Evolutionary conservation across 2,113 vertebrate species (phyloP), one percentile per base, ranked within the genome.

Genomic region (Terrapene triunguis): DNA sequence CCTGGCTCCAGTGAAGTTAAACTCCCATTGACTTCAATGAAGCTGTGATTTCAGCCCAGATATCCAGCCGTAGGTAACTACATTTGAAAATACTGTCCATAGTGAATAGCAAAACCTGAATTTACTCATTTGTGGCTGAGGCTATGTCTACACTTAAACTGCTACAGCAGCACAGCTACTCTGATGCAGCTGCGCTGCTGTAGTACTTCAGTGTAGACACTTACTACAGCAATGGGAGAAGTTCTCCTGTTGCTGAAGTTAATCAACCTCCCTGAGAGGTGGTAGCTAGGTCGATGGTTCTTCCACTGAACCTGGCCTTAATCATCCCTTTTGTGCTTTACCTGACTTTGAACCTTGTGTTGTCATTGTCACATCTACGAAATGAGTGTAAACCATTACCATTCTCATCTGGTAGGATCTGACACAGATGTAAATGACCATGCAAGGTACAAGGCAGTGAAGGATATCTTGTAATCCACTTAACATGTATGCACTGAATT

Each of bases 1-100:
- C 27, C 62, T 76, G 35, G 62, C 22, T 51, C 72, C 0, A 2
- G 3, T 3, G 25, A 10, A 47, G 17, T 13, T 29, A 17, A 87
- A 92, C 1, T 3, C 19, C 4, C 5, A 5, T 1, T 1, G 7
- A 10, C 29, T 78, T 80, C 24, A 78, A 8, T 19, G 59, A 32
- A 8, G 21, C 35, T 54, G 24, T 48, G 48, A 48, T 48, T 6
- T 10, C 4, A 79, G 44, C 29, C 81, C 29, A 3, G 1, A 6
- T 0, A 0, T 22, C 0, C 2, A 59, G 19, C 0, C 1, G 22
- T 35, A 7, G 55, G 38, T 6, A 1, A 9, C 9, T 27, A 78
- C 38, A 12, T 27, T 47, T 78, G 74, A 78, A 78, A 78, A 78
- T 25, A 22, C 42, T 29, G 74, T 25, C 42, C 25, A 47, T 6